Evolutionary conservation across 2,888 invertebrate genomes (phyloP).

Genomic region (Cataglyphis altisquamis): DNA sequence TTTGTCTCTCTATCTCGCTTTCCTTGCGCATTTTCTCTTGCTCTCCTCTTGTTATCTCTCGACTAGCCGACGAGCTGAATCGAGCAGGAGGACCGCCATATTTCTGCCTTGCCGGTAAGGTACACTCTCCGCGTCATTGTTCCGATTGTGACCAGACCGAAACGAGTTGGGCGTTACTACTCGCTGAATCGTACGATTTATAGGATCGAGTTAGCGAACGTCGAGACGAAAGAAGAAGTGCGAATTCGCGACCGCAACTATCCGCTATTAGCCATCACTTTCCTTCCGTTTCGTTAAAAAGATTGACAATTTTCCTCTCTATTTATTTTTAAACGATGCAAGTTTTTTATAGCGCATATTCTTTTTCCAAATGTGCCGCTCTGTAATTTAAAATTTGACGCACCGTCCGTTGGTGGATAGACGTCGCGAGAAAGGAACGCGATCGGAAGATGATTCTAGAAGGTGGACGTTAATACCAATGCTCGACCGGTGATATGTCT

Average conservation of each 20-base stretch:
- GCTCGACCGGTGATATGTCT: slow-evolving; percentile 78
- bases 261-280: slow-evolving; percentile 46
- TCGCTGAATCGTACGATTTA: slow-evolving; percentile 74
- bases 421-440: slow-evolving; percentile 36
- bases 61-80: slow-evolving; percentile 69
- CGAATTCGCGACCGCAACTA: slow-evolving; percentile 62
- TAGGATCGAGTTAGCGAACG: slow-evolving; percentile 68
- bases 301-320: neutral
- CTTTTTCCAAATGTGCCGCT: neutral
- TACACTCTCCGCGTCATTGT: slow-evolving; percentile 75
- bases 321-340: neutral
- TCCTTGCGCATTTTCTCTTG: slow-evolving; percentile 50
- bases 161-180: slow-evolving; percentile 78
- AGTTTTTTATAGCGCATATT: neutral
- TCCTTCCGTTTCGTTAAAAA: slow-evolving; percentile 40
- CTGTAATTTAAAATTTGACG: slow-evolving; percentile 51
- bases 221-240: slow-evolving; percentile 69
- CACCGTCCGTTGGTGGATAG: neutral
- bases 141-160: slow-evolving; percentile 75
- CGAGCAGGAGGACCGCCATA: slow-evolving; percentile 78
- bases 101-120: slow-evolving; percentile 73
- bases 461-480: slow-evolving; percentile 62
- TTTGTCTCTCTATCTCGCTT: slow-evolving; percentile 20
- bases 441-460: slow-evolving; percentile 39
- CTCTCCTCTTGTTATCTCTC: slow-evolving; percentile 42